phyloP scores from a whole-genome alignment of 2,113 vertebrate species.

The Phalacrocorax carbo region DNA sequence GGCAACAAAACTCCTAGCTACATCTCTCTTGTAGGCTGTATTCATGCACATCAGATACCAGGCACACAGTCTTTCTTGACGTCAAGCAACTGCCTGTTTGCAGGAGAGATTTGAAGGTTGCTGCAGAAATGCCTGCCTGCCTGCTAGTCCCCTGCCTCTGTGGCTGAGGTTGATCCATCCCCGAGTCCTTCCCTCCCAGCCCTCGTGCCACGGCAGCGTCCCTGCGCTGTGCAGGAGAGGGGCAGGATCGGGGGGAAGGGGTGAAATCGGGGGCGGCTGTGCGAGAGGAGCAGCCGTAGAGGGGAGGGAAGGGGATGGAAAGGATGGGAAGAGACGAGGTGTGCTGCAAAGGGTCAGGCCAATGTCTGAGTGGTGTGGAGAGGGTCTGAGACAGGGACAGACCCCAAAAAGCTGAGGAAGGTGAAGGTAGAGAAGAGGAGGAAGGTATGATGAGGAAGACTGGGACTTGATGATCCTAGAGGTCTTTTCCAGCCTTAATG shows the following conservation, averaged over 20 bases:
- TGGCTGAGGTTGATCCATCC: neutral
- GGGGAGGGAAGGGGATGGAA: neutral
- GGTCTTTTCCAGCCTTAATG: too few species aligned
- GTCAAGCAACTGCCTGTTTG: neutral
- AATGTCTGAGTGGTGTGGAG: neutral
- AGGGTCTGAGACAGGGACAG: neutral
- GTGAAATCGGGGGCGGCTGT: fast-evolving
- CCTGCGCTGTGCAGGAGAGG: neutral
- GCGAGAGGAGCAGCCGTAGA: neutral
- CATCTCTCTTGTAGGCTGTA: neutral
- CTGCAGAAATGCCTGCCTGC: neutral
- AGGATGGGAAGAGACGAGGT: neutral
- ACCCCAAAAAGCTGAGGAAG: neutral
- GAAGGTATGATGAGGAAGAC: neutral
- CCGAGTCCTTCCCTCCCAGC: neutral
- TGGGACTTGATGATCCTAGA: too few species aligned
- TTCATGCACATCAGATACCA: neutral
- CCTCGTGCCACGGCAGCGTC: neutral
- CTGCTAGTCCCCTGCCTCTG: neutral
- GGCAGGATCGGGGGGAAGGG: neutral
- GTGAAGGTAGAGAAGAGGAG: neutral
- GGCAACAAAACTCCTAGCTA: neutral
- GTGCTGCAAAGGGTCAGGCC: neutral
- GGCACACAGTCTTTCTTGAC: neutral
- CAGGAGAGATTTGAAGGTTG: neutral